Conservation (phyloP, 2,888 invertebrate species). For the Brachyptera risi region DNA sequence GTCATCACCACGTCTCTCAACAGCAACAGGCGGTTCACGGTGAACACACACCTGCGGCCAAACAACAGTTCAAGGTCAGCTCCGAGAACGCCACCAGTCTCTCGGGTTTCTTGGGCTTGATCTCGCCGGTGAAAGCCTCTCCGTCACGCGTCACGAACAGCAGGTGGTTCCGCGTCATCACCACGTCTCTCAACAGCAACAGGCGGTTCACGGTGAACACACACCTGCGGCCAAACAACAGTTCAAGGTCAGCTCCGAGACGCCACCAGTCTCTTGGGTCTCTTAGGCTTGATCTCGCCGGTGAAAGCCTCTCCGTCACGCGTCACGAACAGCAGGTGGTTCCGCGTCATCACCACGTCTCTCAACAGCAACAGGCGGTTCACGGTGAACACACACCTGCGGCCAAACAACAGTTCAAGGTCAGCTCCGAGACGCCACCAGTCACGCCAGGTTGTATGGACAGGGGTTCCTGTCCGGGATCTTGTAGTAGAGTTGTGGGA, state of each 20-base stretch:
- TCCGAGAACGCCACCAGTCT: no score
- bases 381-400: conserved; percentile 58
- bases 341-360: conserved; percentile 55
- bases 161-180: conserved; percentile 55
- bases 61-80: neutral
- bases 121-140: conserved; percentile 60
- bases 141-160: conserved; percentile 62
- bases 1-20: conserved; percentile 57
- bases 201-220: conserved; percentile 59
- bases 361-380: conserved; percentile 55
- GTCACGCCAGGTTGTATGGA: no score
- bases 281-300: no score
- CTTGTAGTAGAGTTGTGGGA: no score
- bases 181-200: conserved; percentile 53
- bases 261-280: no score
- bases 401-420: neutral
- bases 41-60: conserved; percentile 54
- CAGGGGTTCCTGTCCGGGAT: no score
- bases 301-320: conserved; percentile 63
- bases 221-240: conserved; percentile 45
- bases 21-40: conserved; percentile 54
- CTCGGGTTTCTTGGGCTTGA: conserved; percentile 48
- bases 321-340: conserved; percentile 59
- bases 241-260: neutral
- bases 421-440: no score